Evolutionary conservation across 2,888 invertebrate genomes (phyloP), one percentile per base, ranked within the genome.

Genomic region (Chaitophorus viminalis): DNA sequence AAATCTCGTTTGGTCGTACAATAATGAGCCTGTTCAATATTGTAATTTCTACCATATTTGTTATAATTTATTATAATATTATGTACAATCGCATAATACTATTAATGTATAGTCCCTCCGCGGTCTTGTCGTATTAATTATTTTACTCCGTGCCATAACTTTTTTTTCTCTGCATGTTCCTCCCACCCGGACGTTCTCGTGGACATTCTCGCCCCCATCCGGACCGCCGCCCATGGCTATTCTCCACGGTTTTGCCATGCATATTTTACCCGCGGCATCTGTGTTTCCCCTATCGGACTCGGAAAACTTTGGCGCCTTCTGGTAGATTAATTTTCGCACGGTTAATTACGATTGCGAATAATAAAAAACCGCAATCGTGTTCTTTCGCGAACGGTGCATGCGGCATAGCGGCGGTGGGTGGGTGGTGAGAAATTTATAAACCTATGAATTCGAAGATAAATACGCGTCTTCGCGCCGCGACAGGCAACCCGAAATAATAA

Each of bases 301-400:
- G 31, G 25, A 79, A 68, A 87, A 81, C 81, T 74, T 87, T 74
- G 46, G 79, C 79, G 79, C 79, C 78, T 86, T 86, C 86, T 86
- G 72, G 87, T 81, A 87, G 72, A 87, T 87, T 81, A 81, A 74
- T 87, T 87, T 87, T 87, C 81, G 46, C 60, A 75, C 86, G 70
- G 78, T 86, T 78, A 86, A 78, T 86, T 79, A 86, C 86, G 54
- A 77, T 78, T 86, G 78, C 52, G 78, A 72, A 86, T 77, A 86
- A 68, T 79, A 78, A 54, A 54, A 29, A 78, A 18, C 72, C 52
- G 70, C 52, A 78, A 85, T 70, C 39, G 65, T 68, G 31, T 68
- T 85, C 60, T 21, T 25, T 18, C 54, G 39, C n/a, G 25, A 5
- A 21, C 46, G n/a, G 25, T 18, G n/a, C n/a, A n/a, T n/a, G n/a